Conservation (phyloP, 2,888 invertebrate species). For the Drosophila prostipennis region DNA sequence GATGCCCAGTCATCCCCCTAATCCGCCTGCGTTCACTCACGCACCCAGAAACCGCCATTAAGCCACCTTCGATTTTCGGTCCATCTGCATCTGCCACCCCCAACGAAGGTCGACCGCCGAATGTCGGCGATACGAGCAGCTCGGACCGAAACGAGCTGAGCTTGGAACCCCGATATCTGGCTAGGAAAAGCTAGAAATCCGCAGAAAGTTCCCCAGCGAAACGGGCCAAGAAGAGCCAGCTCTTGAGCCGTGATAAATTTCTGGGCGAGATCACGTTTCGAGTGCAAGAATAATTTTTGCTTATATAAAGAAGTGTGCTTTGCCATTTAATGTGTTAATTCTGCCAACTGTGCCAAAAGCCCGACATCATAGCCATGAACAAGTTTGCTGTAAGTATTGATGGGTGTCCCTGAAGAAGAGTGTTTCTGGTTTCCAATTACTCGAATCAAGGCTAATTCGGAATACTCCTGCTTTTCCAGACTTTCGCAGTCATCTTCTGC, state of each 20-base stretch:
- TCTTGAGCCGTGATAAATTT: constrained; percentile 67
- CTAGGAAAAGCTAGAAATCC: constrained; percentile 30
- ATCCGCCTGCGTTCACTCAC: constrained; percentile 52
- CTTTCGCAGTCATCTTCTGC: constrained; percentile 66
- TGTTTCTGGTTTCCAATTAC: constrained; percentile 18
- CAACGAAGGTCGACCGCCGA: constrained; percentile 18
- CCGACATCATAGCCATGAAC: constrained; percentile 72
- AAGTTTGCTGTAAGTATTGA: constrained; percentile 75
- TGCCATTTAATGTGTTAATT: constrained; percentile 71
- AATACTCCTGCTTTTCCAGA: constrained; percentile 47
- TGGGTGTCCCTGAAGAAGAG: constrained; percentile 27
- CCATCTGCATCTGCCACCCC: constrained; percentile 31
- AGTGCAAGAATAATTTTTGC: constrained; percentile 66
- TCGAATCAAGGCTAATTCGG: not conserved
- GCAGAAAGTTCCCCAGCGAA: constrained; percentile 32
- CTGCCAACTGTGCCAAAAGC: constrained; percentile 71
- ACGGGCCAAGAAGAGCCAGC: constrained; percentile 25
- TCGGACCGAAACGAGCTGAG: constrained; percentile 12
- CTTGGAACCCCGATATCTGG: constrained; percentile 23
- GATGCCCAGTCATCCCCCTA: constrained; percentile 1
- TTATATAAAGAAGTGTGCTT: constrained; percentile 76
- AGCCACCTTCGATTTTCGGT: constrained; percentile 14
- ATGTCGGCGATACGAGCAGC: constrained; percentile 22
- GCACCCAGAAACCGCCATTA: constrained; percentile 6
- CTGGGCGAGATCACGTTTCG: constrained; percentile 74